Conservation (phyloP, 2,113 vertebrate genomes). For the Eudyptes chrysolophus region DNA sequence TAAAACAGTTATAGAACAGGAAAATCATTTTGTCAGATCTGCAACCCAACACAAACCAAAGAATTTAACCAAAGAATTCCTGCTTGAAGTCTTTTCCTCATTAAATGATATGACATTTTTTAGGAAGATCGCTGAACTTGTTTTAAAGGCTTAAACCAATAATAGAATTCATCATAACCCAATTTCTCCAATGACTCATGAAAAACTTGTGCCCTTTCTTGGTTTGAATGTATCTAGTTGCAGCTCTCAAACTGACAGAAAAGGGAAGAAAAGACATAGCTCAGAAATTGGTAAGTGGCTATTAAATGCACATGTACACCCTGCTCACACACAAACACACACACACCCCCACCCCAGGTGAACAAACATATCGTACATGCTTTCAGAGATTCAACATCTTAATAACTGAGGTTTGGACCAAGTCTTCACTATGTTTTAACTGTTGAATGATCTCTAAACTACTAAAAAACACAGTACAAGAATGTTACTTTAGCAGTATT, state of each 20-base stretch:
- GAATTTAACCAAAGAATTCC: neutral
- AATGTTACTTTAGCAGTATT: neutral
- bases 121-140: neutral
- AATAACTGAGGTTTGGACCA: neutral
- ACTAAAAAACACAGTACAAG: neutral
- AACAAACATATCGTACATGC: neutral
- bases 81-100: neutral
- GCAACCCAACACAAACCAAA: slow-evolving; percentile 49
- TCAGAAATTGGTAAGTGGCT: neutral
- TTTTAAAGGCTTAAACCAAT: neutral
- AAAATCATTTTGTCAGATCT: neutral
- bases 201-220: neutral
- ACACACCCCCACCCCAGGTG: neutral
- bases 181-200: neutral
- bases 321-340: neutral
- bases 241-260: slow-evolving; percentile 27
- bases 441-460: neutral
- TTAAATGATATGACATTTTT: neutral
- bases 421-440: neutral
- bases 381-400: neutral
- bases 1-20: neutral
- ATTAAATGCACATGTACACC: neutral
- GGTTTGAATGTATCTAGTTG: slow-evolving; percentile 46
- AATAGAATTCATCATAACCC: neutral
- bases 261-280: neutral